Base-by-base conservation (phyloP, 1,140 invertebrate genomes). In the Drosophila asahinai region DNA sequence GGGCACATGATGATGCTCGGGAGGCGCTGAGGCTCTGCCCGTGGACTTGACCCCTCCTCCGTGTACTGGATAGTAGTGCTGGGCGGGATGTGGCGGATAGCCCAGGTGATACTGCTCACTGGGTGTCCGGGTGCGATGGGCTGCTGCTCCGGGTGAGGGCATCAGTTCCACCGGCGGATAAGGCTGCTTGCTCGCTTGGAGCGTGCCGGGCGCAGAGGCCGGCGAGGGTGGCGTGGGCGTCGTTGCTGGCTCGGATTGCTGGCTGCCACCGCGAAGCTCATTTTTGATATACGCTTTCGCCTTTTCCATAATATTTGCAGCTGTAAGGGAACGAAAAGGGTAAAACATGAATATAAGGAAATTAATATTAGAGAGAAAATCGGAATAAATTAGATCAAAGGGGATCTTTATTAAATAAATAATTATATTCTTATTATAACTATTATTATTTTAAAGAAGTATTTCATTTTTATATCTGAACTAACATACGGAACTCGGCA, bases 201-300 rank as follows among this genome's bases (percentile, higher is more conserved):
- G 66, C 15, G 68, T 57, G 47, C 65, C 27, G 25, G 63, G 25
- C 58, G 61, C 30, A 33, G 75, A 70, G 8, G 57, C 65, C 33
- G 75, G 74, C 4, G 75, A 78, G 47, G 55, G 40, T 15, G 71
- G 52, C 27, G 71, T 77, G 27, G 70, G 52, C 30, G 79, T 62
- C 11, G 71, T 74, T 78, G 57, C 64, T 73, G 77, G 78, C 75
- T 90, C 86, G 64, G 81, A 79, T 84, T 86, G 91, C 57, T 73
- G 77, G 51, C 71, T 78, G 75, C 87, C 91, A 59, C 92, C 91
- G 75, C 92, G 93, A 62, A 94, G 91, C 89, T 94, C 94, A 93
- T 94, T 95, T 91, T 95, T 95, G 84, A 95, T 94, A 89, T 95
- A 95, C 55, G 94, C 94, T 91, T 95, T 95, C 86, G 94, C 94